Base-by-base conservation (phyloP, 2,888 invertebrate genomes). In the Xanthostigma xanthostigma region DNA sequence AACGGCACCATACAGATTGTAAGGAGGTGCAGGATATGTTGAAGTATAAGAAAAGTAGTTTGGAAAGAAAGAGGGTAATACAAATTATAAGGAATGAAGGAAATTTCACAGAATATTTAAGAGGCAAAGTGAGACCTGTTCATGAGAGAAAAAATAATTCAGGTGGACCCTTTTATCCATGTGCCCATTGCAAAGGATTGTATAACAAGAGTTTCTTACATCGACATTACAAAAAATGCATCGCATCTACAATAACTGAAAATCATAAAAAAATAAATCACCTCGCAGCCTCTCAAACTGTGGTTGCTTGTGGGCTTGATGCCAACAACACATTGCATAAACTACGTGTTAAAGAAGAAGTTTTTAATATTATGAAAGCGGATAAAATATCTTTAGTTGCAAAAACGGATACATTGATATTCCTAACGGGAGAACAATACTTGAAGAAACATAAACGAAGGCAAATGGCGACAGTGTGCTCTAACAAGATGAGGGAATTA, bases 361-460 rank as follows among this genome's bases (percentile, higher is more conserved):
- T 48, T 13, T 48, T 48, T 36, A 40, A 35, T 36, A 44, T 34
- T 36, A 48, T 44, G 48, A 48, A 44, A 17, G 43, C 48, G 12
- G 43, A 44, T 36, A 38, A 48, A 42, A 44, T 48, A 34, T 43
- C 44, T 48, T 13, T 44, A 11, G 27, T 44, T 14, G 36, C 37
- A 5, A 50, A 49, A 48, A 45, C 42, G 44, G 50, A 53, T 49
- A 6, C 35, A 27, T 38, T 49, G 17, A 51, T 51, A 48, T 46
- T 41, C 13, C 8, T 46, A 36, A 50, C 47, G 51, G 51, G 49
- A n/a, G 48, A 51, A 47, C 36, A 50, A 40, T 46, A 51, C 46
- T 42, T 49, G n/a, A 50, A 51, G 47, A 53, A 51, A 46, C 51
- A 51, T 42, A 49, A 51, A 40, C 48, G 51, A 41, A 41, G 48